phyloP scores from a whole-genome alignment of 1,140 invertebrate species.

The Limonius californicus region DNA sequence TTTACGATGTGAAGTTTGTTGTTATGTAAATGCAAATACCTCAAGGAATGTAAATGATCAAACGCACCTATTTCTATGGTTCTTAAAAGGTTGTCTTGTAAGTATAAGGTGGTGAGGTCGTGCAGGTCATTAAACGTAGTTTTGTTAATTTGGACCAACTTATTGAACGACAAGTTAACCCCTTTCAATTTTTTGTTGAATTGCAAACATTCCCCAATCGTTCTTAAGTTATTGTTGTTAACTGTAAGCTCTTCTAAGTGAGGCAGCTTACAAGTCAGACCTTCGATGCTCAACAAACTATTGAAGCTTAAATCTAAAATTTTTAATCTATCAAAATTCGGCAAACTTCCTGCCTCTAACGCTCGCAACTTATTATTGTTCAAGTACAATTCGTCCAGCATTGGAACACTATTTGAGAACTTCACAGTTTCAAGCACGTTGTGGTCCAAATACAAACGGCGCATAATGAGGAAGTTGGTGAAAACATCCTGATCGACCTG shows the following conservation, averaged over 20 bases:
- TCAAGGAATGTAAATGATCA: background rate
- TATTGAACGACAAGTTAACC: background rate
- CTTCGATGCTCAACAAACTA: background rate
- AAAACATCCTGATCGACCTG: background rate
- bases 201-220: background rate
- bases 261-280: background rate
- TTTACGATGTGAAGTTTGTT: background rate
- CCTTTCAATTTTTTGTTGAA: background rate
- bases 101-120: background rate
- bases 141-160: background rate
- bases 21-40: background rate
- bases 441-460: background rate
- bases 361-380: background rate
- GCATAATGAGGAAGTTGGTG: background rate
- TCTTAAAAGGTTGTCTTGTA: background rate
- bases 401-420: background rate
- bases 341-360: background rate
- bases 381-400: background rate
- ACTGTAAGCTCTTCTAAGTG: background rate
- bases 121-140: background rate
- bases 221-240: background rate
- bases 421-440: background rate
- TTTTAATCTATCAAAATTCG: background rate
- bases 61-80: background rate
- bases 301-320: background rate